A percentile compares a stretch with the other conserved stretches of the same genome.
Conservation (phyloP, 2,888 invertebrate genomes). For the Synergus umbraculus region DNA sequence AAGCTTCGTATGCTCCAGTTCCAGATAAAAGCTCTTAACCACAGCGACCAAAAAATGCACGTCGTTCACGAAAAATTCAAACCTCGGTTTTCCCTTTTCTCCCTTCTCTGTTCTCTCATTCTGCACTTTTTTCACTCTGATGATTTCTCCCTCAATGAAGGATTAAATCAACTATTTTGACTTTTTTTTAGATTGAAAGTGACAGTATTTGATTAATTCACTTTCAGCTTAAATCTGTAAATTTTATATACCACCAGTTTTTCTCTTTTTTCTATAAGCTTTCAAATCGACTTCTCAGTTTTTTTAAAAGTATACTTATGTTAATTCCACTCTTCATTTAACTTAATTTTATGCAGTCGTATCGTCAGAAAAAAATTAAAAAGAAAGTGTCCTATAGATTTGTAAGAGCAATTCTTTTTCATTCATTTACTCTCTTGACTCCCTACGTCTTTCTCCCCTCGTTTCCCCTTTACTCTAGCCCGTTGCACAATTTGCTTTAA, state of each 20-base stretch:
- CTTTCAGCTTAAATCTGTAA: neutral
- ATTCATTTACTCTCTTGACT: slow-evolving; percentile 34
- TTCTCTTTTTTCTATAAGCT: too few species aligned
- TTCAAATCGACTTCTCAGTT: too few species aligned
- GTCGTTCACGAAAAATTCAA: neutral
- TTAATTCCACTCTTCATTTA: neutral
- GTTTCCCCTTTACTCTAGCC: slow-evolving; percentile 2
- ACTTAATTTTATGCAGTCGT: neutral
- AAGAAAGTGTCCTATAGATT: slow-evolving; percentile 5
- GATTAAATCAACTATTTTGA: neutral
- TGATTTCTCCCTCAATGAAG: neutral
- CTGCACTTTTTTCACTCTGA: neutral
- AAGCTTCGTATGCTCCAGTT: slow-evolving; percentile 71
- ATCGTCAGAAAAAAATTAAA: slow-evolving; percentile 5
- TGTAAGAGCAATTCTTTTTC: slow-evolving; percentile 29
- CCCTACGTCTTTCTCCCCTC: neutral
- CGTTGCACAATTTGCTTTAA: slow-evolving; percentile 40
- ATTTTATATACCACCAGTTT: too few species aligned
- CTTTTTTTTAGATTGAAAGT: neutral
- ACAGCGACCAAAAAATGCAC: slow-evolving; percentile 5
- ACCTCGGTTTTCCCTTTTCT: neutral
- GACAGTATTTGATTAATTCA: neutral
- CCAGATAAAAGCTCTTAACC: slow-evolving; percentile 48
- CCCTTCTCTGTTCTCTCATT: neutral
- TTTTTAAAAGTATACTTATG: too few species aligned